A percentile compares a stretch with the other conserved stretches of the same genome.
Conservation (phyloP, 2,888 invertebrate species). For the Glaucopsyche alexis region DNA sequence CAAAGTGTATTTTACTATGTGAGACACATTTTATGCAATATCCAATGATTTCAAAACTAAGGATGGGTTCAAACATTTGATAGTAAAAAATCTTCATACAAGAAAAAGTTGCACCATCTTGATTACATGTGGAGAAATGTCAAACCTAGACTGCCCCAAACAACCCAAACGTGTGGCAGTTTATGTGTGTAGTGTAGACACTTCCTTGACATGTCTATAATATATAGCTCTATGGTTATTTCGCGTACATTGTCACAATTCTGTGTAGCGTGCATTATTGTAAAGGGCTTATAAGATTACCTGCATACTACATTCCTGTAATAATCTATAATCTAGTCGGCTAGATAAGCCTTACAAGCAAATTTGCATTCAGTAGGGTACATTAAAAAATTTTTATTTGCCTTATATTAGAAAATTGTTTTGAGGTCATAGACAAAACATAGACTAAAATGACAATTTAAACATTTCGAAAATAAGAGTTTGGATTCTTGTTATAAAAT, state of each 20-base stretch:
- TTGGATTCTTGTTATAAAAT: constrained; percentile 29
- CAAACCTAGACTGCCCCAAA: no score
- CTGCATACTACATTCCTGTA: background rate
- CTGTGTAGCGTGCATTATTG: background rate
- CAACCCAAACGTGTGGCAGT: no score
- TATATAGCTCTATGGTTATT: background rate
- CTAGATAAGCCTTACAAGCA: background rate
- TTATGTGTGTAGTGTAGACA: no score
- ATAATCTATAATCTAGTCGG: background rate
- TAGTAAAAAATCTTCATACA: no score
- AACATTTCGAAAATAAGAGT: no score
- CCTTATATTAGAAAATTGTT: no score
- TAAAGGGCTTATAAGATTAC: background rate
- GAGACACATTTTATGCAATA: no score
- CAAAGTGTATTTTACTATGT: background rate
- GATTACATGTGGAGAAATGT: no score
- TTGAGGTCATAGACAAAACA: background rate
- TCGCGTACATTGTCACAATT: background rate
- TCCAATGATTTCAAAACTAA: no score
- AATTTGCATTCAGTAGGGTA: background rate
- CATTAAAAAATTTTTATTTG: background rate
- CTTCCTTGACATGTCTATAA: no score
- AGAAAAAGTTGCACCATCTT: no score
- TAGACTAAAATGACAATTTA: background rate
- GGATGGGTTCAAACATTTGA: no score